These are phyloP conservation scores for Dorcus hopei DNA, from an alignment of 2,888 invertebrate species.

Conservation along the genomic window DNA sequence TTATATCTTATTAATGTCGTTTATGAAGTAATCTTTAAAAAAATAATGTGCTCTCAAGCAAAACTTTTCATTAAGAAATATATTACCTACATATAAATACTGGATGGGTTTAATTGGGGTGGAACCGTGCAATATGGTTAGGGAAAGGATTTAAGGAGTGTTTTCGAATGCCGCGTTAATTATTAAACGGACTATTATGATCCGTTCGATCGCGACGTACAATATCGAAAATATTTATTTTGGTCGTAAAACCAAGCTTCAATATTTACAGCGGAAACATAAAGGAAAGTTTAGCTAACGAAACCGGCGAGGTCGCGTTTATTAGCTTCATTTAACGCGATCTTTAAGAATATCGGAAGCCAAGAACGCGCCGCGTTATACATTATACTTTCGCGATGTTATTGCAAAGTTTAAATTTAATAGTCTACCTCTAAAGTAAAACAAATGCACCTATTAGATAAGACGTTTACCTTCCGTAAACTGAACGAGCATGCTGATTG, in stretches of 20 bases:
- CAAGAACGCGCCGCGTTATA: slow-evolving; percentile 9
- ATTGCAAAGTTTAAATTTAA: slow-evolving; percentile 22
- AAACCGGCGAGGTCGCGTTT: slow-evolving; percentile 1
- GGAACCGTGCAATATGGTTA: no score
- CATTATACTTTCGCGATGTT: slow-evolving; percentile 10
- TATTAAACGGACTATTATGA: not conserved
- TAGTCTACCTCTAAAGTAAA: slow-evolving; percentile 33
- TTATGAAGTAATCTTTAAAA: no score
- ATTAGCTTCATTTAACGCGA: slow-evolving; percentile 8
- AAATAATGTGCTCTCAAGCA: no score
- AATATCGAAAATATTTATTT: not conserved
- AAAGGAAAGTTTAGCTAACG: slow-evolving; percentile 1
- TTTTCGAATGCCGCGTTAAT: not conserved
- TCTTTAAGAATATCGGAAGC: slow-evolving; percentile 1
- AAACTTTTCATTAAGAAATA: no score
- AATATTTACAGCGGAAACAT: not conserved
- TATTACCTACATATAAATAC: no score
- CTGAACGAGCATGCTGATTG: slow-evolving; percentile 27
- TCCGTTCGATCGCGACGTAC: not conserved
- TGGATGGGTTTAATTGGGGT: no score
- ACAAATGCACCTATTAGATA: slow-evolving; percentile 40
- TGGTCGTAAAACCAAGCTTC: not conserved
- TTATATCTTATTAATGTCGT: no score
- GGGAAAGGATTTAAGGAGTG: no score
- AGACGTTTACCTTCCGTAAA: slow-evolving; percentile 33